These are phyloP conservation scores for Pangasius mekongensis DNA, from an alignment of 2,797 vertebrate species.

Conservation along the genomic window DNA sequence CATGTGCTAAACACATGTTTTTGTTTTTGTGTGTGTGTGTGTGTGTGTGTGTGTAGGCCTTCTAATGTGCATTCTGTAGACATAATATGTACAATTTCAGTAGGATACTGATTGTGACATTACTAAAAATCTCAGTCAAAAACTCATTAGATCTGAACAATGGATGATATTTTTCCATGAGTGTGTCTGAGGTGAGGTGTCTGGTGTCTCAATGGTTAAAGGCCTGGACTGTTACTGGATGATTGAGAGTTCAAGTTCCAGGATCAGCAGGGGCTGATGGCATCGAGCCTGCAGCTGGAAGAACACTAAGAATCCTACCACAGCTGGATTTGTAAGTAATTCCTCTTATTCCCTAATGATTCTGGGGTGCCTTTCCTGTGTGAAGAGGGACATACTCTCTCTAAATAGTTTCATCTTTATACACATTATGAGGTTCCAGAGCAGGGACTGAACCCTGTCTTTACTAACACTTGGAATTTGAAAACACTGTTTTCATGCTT, in stretches of 20 bases:
- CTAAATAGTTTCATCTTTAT: background rate
- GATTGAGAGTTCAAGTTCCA: conserved; percentile 1
- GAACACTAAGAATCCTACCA: conserved; percentile 7
- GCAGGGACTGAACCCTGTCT: background rate
- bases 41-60: no score
- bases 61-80: background rate
- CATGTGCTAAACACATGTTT: background rate
- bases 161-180: background rate
- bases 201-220: background rate
- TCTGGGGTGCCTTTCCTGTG: background rate
- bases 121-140: background rate
- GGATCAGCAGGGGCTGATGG: background rate
- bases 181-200: background rate
- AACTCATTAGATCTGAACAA: background rate
- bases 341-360: background rate
- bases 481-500: background rate
- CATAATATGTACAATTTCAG: background rate
- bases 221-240: background rate
- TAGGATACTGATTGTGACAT: background rate
- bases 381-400: background rate
- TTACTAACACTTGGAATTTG: background rate
- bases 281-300: background rate
- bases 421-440: background rate
- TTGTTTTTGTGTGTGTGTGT: no score
- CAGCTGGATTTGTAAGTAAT: background rate